Evolutionary conservation across 2,888 invertebrate species (phyloP).

Genomic region (Scaptomyza cyrtandrae): DNA sequence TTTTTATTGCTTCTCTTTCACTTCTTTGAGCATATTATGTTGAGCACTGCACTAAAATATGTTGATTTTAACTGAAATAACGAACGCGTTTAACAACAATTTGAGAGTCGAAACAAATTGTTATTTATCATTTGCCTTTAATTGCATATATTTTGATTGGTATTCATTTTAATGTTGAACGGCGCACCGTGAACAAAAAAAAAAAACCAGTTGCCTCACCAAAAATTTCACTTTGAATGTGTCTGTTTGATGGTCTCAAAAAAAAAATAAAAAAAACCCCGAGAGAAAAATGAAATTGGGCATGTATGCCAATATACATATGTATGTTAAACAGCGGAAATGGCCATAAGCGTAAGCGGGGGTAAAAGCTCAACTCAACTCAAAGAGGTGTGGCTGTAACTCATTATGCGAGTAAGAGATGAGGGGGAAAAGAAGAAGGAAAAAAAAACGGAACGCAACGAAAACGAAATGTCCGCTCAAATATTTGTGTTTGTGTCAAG

Average conservation of each 20-base stretch:
- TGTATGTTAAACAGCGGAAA: conserved; percentile 67
- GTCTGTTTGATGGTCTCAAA: conserved; percentile 30
- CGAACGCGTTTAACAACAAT: conserved; percentile 56
- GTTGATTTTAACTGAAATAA: conserved; percentile 41
- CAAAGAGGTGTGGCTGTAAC: conserved; percentile 64
- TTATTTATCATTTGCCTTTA: conserved; percentile 41
- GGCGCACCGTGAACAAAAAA: conserved; percentile 26
- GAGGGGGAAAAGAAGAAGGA: conserved; percentile 6
- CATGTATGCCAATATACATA: conserved; percentile 69
- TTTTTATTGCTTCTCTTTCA: conserved; percentile 1
- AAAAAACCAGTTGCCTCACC: conserved; percentile 49
- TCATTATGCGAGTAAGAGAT: conserved; percentile 45
- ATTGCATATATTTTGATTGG: conserved; percentile 9
- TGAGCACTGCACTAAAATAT: conserved; percentile 24
- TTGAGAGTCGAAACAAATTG: conserved; percentile 36
- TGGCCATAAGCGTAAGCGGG: conserved; percentile 55
- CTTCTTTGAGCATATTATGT: conserved; percentile 10
- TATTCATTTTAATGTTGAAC: conserved; percentile 12
- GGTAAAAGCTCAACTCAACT: conserved; percentile 54
- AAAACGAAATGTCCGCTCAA: conserved; percentile 67
- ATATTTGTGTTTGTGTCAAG: conserved; percentile 51
- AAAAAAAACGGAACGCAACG: conserved; percentile 47
- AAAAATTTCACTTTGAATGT: conserved; percentile 72
- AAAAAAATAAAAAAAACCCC: conserved; percentile 22
- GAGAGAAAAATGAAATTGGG: conserved; percentile 45